phyloP scores from a whole-genome alignment of 2,888 invertebrate genomes.

The Hermaeophaga mercurialis region DNA sequence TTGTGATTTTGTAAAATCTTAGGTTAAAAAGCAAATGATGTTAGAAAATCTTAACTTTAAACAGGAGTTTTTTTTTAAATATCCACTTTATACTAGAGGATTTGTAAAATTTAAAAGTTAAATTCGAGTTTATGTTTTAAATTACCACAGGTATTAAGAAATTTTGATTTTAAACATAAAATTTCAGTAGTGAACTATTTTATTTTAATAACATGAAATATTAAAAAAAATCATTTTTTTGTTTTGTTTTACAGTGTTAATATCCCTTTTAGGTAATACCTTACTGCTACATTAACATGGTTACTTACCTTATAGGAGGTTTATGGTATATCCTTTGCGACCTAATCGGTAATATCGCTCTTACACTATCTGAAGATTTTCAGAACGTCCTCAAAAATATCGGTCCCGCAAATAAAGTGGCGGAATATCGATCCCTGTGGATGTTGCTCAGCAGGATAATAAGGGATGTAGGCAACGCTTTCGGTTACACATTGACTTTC shows the following conservation, averaged over 20 bases:
- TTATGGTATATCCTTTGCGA: slow-evolving; percentile 74
- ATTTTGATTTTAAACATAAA: no score
- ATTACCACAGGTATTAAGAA: no score
- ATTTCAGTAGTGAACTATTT: no score
- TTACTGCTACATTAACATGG: slow-evolving; percentile 71
- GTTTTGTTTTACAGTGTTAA: neutral
- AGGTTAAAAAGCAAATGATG: no score
- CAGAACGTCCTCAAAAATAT: slow-evolving; percentile 70
- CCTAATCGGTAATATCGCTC: slow-evolving; percentile 67
- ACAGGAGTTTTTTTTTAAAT: no score
- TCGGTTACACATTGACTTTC: slow-evolving; percentile 72
- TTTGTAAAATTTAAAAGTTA: no score
- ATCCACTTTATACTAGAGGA: no score
- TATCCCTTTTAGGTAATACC: slow-evolving; percentile 61
- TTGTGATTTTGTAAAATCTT: no score
- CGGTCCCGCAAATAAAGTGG: slow-evolving; percentile 71
- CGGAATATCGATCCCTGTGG: slow-evolving; percentile 74
- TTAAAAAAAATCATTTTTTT: no score
- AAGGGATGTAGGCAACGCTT: slow-evolving; percentile 69
- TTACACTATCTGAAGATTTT: slow-evolving; percentile 71
- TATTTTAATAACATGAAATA: no score
- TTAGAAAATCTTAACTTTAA: no score
- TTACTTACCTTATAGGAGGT: slow-evolving; percentile 72
- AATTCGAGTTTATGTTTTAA: no score
- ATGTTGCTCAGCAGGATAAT: slow-evolving; percentile 71